Evolutionary conservation across 1,140 invertebrate genomes (phyloP).

Genomic region (Parapsyche elsis): DNA sequence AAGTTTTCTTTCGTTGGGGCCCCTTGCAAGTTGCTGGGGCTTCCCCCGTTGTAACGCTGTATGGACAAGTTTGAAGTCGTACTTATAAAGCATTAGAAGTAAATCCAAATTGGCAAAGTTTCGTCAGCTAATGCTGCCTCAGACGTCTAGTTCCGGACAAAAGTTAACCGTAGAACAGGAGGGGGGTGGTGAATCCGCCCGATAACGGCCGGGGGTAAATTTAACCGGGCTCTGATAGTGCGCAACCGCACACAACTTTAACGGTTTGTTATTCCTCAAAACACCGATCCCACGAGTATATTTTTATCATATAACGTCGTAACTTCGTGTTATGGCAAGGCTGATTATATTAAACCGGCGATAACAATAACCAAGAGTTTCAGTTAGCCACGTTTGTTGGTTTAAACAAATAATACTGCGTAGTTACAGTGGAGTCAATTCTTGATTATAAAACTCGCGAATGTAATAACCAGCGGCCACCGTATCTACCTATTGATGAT

Average conservation of each 20-base stretch:
- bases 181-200: constrained; percentile 23
- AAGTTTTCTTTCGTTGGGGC: too few species aligned
- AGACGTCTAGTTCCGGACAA: constrained; percentile 50
- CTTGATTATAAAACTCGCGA: too few species aligned
- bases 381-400: too few species aligned
- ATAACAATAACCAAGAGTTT: too few species aligned
- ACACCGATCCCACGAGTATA: too few species aligned
- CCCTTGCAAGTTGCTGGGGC: too few species aligned
- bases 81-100: constrained; percentile 53
- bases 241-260: constrained; percentile 25
- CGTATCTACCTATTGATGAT: constrained; percentile 47
- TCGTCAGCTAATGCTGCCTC: constrained; percentile 49
- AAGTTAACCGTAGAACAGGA: constrained; percentile 42
- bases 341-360: too few species aligned
- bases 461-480: constrained; percentile 23
- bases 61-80: constrained; percentile 49
- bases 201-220: constrained; percentile 13
- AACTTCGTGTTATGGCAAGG: not conserved
- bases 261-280: not conserved
- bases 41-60: not conserved
- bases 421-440: too few species aligned
- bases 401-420: too few species aligned
- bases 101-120: constrained; percentile 54
- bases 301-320: not conserved
- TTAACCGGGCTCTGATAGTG: constrained; percentile 33